Conservation (phyloP, 2,888 invertebrate genomes). For the Carterocephalus palaemon region DNA sequence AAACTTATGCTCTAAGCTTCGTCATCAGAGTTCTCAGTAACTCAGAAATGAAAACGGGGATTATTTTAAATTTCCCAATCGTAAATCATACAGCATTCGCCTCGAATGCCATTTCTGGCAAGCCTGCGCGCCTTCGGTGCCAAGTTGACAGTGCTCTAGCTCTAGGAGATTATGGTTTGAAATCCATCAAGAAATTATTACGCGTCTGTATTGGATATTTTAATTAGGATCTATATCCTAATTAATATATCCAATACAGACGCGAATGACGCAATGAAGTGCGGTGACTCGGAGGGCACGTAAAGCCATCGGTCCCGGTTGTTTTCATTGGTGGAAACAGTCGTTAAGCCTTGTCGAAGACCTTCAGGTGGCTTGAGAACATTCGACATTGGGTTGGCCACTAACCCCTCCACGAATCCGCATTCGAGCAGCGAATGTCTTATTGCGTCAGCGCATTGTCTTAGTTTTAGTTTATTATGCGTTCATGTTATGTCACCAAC, state of each 20-base stretch:
- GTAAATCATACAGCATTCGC: constrained; percentile 29
- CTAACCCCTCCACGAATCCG: no score
- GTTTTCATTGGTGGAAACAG: no score
- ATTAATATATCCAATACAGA: not conserved
- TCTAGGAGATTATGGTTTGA: constrained; percentile 41
- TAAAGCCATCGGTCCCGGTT: no score
- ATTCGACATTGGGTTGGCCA: no score
- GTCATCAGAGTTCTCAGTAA: no score
- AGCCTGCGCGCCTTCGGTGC: constrained; percentile 31
- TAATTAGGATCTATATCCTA: constrained; percentile 3
- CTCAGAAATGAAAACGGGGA: constrained; percentile 20
- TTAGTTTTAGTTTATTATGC: no score
- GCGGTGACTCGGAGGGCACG: not conserved
- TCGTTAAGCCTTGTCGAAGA: no score
- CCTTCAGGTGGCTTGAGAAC: no score
- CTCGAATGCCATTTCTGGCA: constrained; percentile 37
- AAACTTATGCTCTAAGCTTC: no score
- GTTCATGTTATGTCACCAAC: no score
- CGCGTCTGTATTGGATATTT: constrained; percentile 31
- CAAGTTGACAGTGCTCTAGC: constrained; percentile 40
- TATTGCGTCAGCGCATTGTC: no score
- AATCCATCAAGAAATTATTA: constrained; percentile 42
- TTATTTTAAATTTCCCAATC: constrained; percentile 32
- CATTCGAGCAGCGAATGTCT: no score
- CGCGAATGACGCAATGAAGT: not conserved